phyloP scores from a whole-genome alignment of 1,140 invertebrate genomes.

The Vanessa tameamea region DNA sequence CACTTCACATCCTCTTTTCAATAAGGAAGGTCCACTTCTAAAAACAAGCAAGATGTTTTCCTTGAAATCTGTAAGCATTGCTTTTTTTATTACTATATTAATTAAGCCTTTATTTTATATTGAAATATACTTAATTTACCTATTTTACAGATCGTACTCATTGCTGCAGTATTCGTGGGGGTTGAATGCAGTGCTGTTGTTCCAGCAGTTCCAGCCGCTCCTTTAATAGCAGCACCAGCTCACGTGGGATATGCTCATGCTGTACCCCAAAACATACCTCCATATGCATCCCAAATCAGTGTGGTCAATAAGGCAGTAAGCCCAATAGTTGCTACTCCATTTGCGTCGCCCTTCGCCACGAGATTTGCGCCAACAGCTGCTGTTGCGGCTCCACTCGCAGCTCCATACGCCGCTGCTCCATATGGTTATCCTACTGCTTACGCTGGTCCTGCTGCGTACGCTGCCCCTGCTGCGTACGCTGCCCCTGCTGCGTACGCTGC shows the following conservation, averaged over 20 bases:
- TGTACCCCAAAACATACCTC: conserved; percentile 81
- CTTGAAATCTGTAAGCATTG: conserved; percentile 73
- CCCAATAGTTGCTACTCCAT: conserved; percentile 55
- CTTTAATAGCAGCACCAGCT: conserved; percentile 65
- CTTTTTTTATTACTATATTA: conserved; percentile 2
- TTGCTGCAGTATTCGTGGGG: conserved; percentile 64
- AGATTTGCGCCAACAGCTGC: conserved; percentile 40
- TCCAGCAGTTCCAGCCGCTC: conserved; percentile 41
- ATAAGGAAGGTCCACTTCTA: conserved; percentile 68
- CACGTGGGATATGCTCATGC: conserved; percentile 71
- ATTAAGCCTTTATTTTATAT: background rate
- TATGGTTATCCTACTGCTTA: conserved; percentile 44
- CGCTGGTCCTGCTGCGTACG: conserved; percentile 48
- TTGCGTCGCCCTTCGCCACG: conserved; percentile 51
- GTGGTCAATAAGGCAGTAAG: conserved; percentile 73
- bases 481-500: conserved; percentile 49
- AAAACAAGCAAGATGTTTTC: conserved; percentile 74
- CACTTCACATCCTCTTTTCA: conserved; percentile 69
- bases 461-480: conserved; percentile 38
- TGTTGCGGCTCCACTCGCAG: conserved; percentile 52
- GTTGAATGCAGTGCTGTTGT: conserved; percentile 66
- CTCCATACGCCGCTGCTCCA: conserved; percentile 42
- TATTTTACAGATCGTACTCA: conserved; percentile 64
- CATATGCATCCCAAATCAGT: conserved; percentile 80
- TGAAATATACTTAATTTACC: conserved; percentile 9